Base-by-base conservation (phyloP, 1,140 invertebrate species). In the Anoplolepis gracilipes region DNA sequence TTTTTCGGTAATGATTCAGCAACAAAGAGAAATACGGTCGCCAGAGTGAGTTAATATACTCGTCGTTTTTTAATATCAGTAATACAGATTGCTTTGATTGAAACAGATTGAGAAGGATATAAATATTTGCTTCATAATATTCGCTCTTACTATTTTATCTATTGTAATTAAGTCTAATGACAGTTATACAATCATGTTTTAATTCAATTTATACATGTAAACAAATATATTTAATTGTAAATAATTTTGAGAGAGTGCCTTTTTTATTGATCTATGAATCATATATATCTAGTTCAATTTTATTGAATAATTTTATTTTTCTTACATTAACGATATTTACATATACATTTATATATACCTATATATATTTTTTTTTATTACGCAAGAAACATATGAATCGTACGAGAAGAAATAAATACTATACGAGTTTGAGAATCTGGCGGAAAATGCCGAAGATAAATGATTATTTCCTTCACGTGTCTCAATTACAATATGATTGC, bases 11-110 rank as follows among this genome's bases (percentile, higher is more conserved):
- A 79, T 70, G 33, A 70, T 55, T 55, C 16, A 36, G 5, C 33
- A 10, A 78, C 8, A 19, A 10, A 22, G 13, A 67, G 36, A 28
- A 25, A n/a, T 33, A 33, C 6, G 39, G 19, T 53, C n/a, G n/a
- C 4, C 13, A n/a, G 22, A 69, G 22, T 70, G 22, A 55, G 70
- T 67, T 57, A 57, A 8, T 3, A 0, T 22, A 42, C 62, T 55
- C 13, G 19, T 67, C 62, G 22, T 55, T 67, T 79, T 69, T 69
- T 11, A 42, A 49, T 28, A 16, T 39, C 30, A 55, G n/a, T 8
- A 16, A 69, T 19, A 19, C 57, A 28, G 22, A 69, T 78, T 39
- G 59, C 39, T 8, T 78, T 49, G 11, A 64, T 77, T 65, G 75
- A 22, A 36, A 7, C 39, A 30, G 30, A 55, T 69, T n/a, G 30